Percentiles rank a stretch among this genome's conserved stretches.
Conservation (phyloP, 1,140 invertebrate genomes). For the Drosophila sturtevanti region DNA sequence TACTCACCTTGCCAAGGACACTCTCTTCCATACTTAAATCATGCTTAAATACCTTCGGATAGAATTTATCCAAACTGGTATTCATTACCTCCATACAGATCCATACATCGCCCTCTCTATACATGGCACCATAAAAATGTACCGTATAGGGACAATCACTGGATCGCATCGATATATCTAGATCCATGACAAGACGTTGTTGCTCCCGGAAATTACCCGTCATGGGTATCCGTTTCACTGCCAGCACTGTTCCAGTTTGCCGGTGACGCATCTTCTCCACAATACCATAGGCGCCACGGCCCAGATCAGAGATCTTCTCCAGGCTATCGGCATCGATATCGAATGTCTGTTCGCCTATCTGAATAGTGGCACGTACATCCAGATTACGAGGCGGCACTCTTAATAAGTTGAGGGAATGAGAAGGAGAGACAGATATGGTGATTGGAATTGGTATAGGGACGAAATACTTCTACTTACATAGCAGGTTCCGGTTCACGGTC, state of each 20-base stretch:
- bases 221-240: conserved; percentile 97
- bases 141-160: conserved; percentile 98
- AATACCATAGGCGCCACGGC: conserved; percentile 97
- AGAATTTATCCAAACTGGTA: conserved; percentile 98
- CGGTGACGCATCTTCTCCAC: conserved; percentile 98
- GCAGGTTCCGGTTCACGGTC: conserved; percentile 51
- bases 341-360: conserved; percentile 92
- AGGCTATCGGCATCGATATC: conserved; percentile 96
- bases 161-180: conserved; percentile 96
- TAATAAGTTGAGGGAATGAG: background rate
- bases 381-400: conserved; percentile 88
- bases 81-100: conserved; percentile 99
- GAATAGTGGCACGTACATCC: conserved; percentile 93
- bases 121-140: conserved; percentile 98
- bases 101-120: conserved; percentile 97
- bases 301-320: conserved; percentile 93
- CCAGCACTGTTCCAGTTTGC: conserved; percentile 94
- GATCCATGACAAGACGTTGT: conserved; percentile 97
- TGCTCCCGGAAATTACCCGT: conserved; percentile 95
- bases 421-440: background rate
- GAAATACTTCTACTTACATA: conserved; percentile 54
- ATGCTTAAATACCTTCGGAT: conserved; percentile 91
- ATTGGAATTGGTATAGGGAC: background rate
- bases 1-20: conserved; percentile 90
- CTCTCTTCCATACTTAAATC: conserved; percentile 93